Conservation (phyloP, 2,797 vertebrate species). For the Peromyscus attwateri region DNA sequence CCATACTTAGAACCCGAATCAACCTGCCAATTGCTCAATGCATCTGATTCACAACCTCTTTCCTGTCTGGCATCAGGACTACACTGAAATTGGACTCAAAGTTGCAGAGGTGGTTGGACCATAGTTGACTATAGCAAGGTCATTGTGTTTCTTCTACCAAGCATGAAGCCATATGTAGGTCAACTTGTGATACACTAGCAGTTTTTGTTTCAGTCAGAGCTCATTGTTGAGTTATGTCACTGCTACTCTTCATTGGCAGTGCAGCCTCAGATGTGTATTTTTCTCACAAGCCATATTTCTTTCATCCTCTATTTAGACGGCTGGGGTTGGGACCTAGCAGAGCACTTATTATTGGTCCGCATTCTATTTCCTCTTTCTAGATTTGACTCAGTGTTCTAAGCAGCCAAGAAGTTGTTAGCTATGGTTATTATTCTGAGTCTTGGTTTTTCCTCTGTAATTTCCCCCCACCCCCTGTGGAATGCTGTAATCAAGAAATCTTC, state of each 20-base stretch:
- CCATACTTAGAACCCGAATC: background rate
- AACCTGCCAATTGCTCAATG: accelerated
- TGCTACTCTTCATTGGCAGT: background rate
- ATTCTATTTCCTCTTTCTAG: slow-evolving; percentile 26
- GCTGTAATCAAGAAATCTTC: slow-evolving; percentile 44
- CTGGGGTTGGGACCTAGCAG: background rate
- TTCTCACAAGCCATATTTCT: slow-evolving; percentile 1
- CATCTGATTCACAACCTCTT: background rate
- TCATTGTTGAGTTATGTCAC: background rate
- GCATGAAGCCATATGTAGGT: slow-evolving; percentile 19
- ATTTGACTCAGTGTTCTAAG: slow-evolving; percentile 27
- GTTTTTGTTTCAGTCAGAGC: slow-evolving; percentile 19
- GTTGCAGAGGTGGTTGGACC: background rate
- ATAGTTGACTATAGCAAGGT: background rate
- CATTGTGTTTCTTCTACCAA: background rate
- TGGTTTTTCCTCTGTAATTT: slow-evolving; percentile 18
- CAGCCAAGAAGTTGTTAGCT: background rate
- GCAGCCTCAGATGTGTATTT: background rate
- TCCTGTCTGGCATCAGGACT: background rate
- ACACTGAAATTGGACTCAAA: background rate
- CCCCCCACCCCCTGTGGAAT: background rate
- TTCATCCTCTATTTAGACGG: slow-evolving; percentile 1
- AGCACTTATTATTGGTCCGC: background rate
- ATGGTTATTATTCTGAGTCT: slow-evolving; percentile 37
- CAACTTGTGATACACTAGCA: background rate